These are phyloP conservation scores for Matsumyia berberina DNA, from an alignment of 2,888 invertebrate genomes.

Conservation along the genomic window DNA sequence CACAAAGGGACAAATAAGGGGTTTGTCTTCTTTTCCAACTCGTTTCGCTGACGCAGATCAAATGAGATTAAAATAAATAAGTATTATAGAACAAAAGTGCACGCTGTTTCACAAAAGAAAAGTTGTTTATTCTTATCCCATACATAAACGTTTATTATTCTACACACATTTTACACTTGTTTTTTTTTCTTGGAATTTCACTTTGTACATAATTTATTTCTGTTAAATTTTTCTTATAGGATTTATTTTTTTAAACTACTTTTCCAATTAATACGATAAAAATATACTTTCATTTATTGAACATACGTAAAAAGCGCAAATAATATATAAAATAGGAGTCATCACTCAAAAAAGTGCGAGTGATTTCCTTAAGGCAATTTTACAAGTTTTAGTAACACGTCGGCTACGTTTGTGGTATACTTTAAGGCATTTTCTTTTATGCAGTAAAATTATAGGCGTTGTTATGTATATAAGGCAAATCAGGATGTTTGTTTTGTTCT, in stretches of 20 bases:
- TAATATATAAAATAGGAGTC: slow-evolving; percentile 46
- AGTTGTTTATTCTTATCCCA: slow-evolving; percentile 66
- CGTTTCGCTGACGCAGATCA: too few relatives aligned
- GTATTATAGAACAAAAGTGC: background rate
- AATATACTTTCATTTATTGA: slow-evolving; percentile 23
- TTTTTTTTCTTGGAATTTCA: slow-evolving; percentile 40
- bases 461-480: slow-evolving; percentile 54
- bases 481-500: slow-evolving; percentile 5
- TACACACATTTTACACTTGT: slow-evolving; percentile 67
- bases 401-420: slow-evolving; percentile 51
- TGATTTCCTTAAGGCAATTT: slow-evolving; percentile 57
- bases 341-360: slow-evolving; percentile 44
- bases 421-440: slow-evolving; percentile 65
- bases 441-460: slow-evolving; percentile 55
- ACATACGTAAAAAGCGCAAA: slow-evolving; percentile 60
- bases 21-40: too few relatives aligned
- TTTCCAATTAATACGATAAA: slow-evolving; percentile 39
- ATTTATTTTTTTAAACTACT: slow-evolving; percentile 25
- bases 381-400: slow-evolving; percentile 16
- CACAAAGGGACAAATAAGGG: too few relatives aligned
- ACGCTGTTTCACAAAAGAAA: slow-evolving; percentile 57
- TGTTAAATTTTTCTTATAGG: slow-evolving; percentile 23
- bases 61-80: too few relatives aligned
- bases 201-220: slow-evolving; percentile 67
- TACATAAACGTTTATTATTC: slow-evolving; percentile 63